Evolutionary conservation across 2,888 invertebrate species (phyloP), one percentile per base, ranked within the genome.

Genomic region (Eurytoma californica): DNA sequence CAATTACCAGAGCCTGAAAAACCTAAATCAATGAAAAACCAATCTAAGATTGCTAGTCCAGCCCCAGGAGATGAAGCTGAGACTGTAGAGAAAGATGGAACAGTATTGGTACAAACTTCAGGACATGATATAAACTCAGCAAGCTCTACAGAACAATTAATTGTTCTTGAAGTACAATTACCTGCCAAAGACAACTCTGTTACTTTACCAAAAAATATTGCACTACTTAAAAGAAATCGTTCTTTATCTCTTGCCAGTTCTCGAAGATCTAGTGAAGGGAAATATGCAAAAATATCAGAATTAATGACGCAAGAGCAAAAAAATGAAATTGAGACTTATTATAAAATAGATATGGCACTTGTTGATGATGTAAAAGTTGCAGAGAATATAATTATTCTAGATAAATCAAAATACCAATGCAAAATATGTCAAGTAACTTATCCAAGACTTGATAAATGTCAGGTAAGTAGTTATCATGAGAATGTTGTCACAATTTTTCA

Each of bases 301-400:
- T 82, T 88, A 16, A 88, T 88, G 18, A 87, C 83, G 39, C 82
- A 84, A 0, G 85, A 88, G 70, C 86, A 88, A 18, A 88, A 88
- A 69, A 69, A 80, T 47, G 75, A 80, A 0, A 87, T 88, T 14
- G 88, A 88, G 65, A 84, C 81, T 20, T 84, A 80, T 63, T 88
- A 88, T 65, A 81, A 28, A 0, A 82, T 86, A 3, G 84, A 88
- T 39, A 87, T 87, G 87, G 83, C 84, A 0, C 79, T 80, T 0
- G 85, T 88, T 1, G 79, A 88, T 39, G 83, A 83, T 3, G 76
- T 77, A 28, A 63, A 83, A 57, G 87, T 88, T 4, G 68, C 81
- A 1, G 79, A 82, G 3, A 84, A 87, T 47, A 70, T 87, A 20
- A 82, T 81, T 0, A 68, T 84, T 28, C 55, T 84, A 2, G 84